Conservation (phyloP, 2,797 vertebrate genomes). For the Smutsia gigantea region DNA sequence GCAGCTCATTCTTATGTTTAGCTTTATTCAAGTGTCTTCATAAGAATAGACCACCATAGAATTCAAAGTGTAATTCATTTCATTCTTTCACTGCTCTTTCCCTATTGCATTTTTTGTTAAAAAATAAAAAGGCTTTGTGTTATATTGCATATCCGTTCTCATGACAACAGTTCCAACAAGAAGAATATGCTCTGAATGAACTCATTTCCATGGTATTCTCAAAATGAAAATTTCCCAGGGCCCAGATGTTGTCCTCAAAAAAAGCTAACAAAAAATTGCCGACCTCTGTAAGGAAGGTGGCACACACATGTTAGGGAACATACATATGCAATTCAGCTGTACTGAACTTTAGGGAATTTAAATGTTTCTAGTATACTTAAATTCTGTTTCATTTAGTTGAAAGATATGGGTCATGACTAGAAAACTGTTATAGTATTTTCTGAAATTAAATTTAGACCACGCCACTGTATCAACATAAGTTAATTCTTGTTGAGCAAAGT, state of each 20-base stretch:
- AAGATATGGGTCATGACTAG: background rate
- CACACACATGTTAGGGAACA: background rate
- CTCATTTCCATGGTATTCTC: slow-evolving; percentile 63
- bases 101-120: background rate
- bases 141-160: slow-evolving; percentile 57
- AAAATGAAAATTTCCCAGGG: slow-evolving; percentile 37
- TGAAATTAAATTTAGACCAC: slow-evolving; percentile 44
- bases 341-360: background rate
- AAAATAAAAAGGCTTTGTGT: background rate
- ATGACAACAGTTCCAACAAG: slow-evolving; percentile 39
- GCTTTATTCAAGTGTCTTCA: slow-evolving; percentile 29
- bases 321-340: background rate
- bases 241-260: slow-evolving; percentile 35
- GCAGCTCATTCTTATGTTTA: slow-evolving; percentile 4
- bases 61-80: background rate
- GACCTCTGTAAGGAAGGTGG: background rate
- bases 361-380: background rate
- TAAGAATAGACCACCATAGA: slow-evolving; percentile 49
- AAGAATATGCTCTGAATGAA: slow-evolving; percentile 60
- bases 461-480: background rate
- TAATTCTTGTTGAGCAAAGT: slow-evolving; percentile 45
- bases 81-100: background rate
- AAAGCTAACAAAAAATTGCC: background rate
- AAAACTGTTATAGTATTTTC: background rate
- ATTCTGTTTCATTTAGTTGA: background rate